Conservation (phyloP, 2,888 invertebrate species). For the Sinotaia quadrata region DNA sequence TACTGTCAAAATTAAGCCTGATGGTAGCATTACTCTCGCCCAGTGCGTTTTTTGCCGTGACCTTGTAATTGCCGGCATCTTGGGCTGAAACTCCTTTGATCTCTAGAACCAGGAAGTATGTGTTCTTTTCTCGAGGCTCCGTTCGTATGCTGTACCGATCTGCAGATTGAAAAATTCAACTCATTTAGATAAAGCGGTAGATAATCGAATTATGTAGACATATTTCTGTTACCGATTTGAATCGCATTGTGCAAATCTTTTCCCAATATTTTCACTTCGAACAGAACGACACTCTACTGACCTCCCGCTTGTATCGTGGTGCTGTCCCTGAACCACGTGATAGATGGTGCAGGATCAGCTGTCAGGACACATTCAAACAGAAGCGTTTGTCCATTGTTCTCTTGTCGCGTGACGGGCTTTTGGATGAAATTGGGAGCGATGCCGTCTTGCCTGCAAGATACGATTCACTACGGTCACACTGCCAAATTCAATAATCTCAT, state of each 20-base stretch:
- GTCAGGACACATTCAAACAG: slow-evolving; percentile 97
- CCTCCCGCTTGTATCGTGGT: slow-evolving; percentile 55
- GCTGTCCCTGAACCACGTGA: slow-evolving; percentile 82
- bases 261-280: no score
- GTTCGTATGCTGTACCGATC: slow-evolving; percentile 63
- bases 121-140: slow-evolving; percentile 82
- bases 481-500: no score
- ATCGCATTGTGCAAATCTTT: no score
- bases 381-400: slow-evolving; percentile 94
- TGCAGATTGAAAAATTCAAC: no score
- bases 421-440: slow-evolving; percentile 96
- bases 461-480: no score
- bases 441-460: slow-evolving; percentile 63
- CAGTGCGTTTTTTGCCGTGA: slow-evolving; percentile 91
- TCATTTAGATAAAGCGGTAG: no score
- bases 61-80: slow-evolving; percentile 93
- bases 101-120: slow-evolving; percentile 82
- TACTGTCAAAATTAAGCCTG: slow-evolving; percentile 91
- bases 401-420: slow-evolving; percentile 96
- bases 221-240: no score
- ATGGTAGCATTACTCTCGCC: slow-evolving; percentile 96
- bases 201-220: no score
- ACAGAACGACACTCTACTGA: slow-evolving; percentile 36
- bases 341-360: slow-evolving; percentile 94
- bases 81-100: slow-evolving; percentile 84